Evolutionary conservation across 1,140 invertebrate genomes (phyloP).

Genomic region (Drosophila santomea): DNA sequence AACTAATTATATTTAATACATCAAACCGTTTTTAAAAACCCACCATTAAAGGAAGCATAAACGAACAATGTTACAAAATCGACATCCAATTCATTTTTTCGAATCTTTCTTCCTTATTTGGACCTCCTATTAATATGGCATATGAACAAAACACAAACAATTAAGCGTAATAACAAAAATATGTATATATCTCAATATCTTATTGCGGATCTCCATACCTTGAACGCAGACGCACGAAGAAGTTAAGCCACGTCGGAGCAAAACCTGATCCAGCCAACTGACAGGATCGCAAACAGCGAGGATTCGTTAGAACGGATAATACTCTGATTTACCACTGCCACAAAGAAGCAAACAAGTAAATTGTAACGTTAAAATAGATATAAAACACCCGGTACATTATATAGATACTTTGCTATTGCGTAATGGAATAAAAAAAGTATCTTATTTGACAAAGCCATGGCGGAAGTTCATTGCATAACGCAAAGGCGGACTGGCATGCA

Average conservation of each 20-base stretch:
- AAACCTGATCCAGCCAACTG: constrained; percentile 32
- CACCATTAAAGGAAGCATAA: constrained; percentile 56
- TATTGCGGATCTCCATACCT: constrained; percentile 30
- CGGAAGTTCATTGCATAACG: constrained; percentile 29
- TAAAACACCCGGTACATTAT: constrained; percentile 39
- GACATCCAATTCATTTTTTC: background rate
- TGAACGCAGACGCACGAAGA: constrained; percentile 19
- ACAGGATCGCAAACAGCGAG: constrained; percentile 21
- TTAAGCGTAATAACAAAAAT: constrained; percentile 18
- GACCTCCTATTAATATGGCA: constrained; percentile 19
- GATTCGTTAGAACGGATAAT: constrained; percentile 61
- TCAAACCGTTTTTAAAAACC: constrained; percentile 65
- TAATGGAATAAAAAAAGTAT: constrained; percentile 22
- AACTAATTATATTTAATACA: constrained; percentile 47
- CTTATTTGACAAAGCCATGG: constrained; percentile 16
- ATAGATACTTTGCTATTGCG: constrained; percentile 47
- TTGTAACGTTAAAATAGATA: constrained; percentile 64
- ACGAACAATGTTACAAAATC: constrained; percentile 14
- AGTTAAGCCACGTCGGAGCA: constrained; percentile 8
- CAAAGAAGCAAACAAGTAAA: constrained; percentile 61
- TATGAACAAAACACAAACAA: constrained; percentile 20
- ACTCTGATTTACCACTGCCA: constrained; percentile 84
- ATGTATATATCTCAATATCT: constrained; percentile 43
- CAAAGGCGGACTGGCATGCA: constrained; percentile 34
- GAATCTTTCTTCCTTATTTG: too few species aligned